These are phyloP conservation scores for Platypus cylindrus DNA, from an alignment of 2,888 invertebrate species.

Conservation along the genomic window DNA sequence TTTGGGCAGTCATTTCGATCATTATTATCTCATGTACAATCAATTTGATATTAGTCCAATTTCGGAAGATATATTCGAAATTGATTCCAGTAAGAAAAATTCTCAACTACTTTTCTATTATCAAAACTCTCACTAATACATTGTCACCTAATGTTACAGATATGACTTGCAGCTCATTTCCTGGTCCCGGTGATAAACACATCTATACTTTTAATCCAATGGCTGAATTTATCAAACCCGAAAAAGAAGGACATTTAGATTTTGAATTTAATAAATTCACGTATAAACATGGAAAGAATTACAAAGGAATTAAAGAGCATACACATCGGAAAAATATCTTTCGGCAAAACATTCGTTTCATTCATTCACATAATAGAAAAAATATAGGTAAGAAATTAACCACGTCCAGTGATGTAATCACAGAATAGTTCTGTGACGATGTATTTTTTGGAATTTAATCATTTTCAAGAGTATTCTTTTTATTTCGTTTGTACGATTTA, in stretches of 20 bases:
- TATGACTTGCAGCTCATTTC: slow-evolving; percentile 62
- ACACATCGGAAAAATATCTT: slow-evolving; percentile 61
- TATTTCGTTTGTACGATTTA: too few species aligned
- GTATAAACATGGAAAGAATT: slow-evolving; percentile 55
- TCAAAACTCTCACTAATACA: not conserved
- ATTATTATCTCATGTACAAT: slow-evolving; percentile 78
- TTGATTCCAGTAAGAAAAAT: slow-evolving; percentile 49
- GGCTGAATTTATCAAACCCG: slow-evolving; percentile 73
- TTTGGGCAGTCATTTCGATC: slow-evolving; percentile 92
- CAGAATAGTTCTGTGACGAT: too few species aligned
- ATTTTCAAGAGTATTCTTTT: too few species aligned
- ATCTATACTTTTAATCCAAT: slow-evolving; percentile 85
- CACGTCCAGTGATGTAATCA: too few species aligned
- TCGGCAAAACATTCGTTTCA: slow-evolving; percentile 70
- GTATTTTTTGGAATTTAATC: too few species aligned
- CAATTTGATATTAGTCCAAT: slow-evolving; percentile 53
- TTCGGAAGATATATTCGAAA: slow-evolving; percentile 53
- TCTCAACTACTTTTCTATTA: slow-evolving; percentile 1
- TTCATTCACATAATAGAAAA: slow-evolving; percentile 30
- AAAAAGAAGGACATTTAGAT: slow-evolving; percentile 55
- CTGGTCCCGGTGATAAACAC: slow-evolving; percentile 71
- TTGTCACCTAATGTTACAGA: slow-evolving; percentile 35
- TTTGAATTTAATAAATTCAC: slow-evolving; percentile 66
- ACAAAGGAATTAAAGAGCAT: slow-evolving; percentile 53
- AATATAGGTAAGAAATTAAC: slow-evolving; percentile 23